Base-by-base conservation (phyloP, 2,797 vertebrate genomes). In the Gila robusta region DNA sequence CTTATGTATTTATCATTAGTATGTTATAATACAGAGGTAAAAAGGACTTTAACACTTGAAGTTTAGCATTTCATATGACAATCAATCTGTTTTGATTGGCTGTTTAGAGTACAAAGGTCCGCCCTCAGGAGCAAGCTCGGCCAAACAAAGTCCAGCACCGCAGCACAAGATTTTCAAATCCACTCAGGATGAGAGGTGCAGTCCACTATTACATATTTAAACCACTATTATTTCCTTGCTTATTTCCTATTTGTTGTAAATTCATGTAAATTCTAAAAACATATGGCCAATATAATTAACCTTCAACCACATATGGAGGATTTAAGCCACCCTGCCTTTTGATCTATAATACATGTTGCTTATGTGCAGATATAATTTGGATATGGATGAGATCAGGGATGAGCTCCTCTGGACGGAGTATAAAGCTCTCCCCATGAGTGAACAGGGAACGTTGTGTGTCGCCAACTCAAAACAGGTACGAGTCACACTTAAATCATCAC, bases 61-160 rank as follows among this genome's bases (percentile, higher is more conserved):
- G 54, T 52, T 32, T 14, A 32, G 59, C 2, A 12, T 54, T 72
- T 17, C 14, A n/a, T 54, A 69, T 85, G 19, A 54, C 16, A 44
- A 14, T 39, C 19, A 1, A 14, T 77, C 5, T 85, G 41, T 86
- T 88, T 89, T 83, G 23, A 79, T 79, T 86, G 54, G 28, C 54
- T 86, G 35, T 94, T 88, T 85, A 99, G 98, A 99, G 84, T 97
- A 98, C 90, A 97, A 95, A 39, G 98, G 98, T 21, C 98, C 98
- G 76, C 96, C 98, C 0, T 99, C 98, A 0, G 98, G 97, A 91
- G 96, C 97, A 49, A 99, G 98, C 91, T 99, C 98, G 0, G 98
- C 98, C 79, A 95, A 96, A 91, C 97, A 99, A 91, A 99, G 98
- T 92, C 98, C 98, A 6, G 98, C 98, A 28, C 96, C 96, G 0